Percentiles rank a stretch among this genome's conserved stretches.
These are phyloP conservation scores for Tribolium castaneum DNA, from an alignment of 1,140 invertebrate genomes.

Conservation along the genomic window DNA sequence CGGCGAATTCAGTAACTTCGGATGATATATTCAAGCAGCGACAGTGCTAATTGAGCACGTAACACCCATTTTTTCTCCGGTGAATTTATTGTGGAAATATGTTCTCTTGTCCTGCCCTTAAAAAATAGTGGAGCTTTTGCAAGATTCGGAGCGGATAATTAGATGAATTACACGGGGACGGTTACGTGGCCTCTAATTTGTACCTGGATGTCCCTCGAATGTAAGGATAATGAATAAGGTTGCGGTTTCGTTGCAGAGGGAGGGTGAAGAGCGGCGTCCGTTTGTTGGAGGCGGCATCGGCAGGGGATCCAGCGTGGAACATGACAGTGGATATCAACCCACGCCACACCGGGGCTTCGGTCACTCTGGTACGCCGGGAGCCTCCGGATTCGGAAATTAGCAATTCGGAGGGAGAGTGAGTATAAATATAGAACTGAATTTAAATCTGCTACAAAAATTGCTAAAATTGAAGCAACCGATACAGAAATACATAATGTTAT, in stretches of 20 bases:
- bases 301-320: slow-evolving; percentile 79
- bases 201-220: slow-evolving; percentile 11
- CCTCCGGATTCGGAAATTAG: slow-evolving; percentile 61
- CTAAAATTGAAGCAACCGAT: too few species aligned
- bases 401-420: slow-evolving; percentile 58
- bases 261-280: slow-evolving; percentile 87
- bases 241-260: slow-evolving; percentile 71
- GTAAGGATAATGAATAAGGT: slow-evolving; percentile 28
- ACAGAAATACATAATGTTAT: too few species aligned
- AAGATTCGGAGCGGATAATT: slow-evolving; percentile 28
- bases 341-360: slow-evolving; percentile 85
- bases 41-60: background rate
- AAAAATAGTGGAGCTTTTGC: slow-evolving; percentile 27
- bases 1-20: background rate
- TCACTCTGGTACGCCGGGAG: slow-evolving; percentile 82
- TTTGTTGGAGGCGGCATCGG: slow-evolving; percentile 83
- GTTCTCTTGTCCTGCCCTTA: background rate
- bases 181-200: slow-evolving; percentile 20
- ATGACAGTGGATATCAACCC: slow-evolving; percentile 85
- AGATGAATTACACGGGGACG: background rate
- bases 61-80: background rate
- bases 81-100: slow-evolving; percentile 16
- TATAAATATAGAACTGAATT: slow-evolving; percentile 1
- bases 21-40: background rate
- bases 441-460: too few species aligned